A percentile compares a stretch with the other conserved stretches of the same genome.
Conservation (phyloP, 1,140 invertebrate species). For the Helicoverpa armigera region DNA sequence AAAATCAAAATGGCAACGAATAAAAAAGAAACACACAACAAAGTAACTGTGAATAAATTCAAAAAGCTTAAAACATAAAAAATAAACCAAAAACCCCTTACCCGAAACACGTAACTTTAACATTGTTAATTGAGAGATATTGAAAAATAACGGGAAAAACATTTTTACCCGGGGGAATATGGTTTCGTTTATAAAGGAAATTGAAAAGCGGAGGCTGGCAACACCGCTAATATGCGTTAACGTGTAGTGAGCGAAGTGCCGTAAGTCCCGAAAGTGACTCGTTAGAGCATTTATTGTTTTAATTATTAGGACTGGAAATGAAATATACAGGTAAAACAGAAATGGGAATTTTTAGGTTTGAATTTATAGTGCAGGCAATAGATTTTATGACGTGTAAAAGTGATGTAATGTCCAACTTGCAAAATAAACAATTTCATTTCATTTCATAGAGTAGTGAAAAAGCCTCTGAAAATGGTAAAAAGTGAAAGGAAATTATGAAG, state of each 20-base stretch:
- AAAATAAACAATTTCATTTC: no score
- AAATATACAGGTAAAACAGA: background rate
- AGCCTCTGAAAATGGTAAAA: no score
- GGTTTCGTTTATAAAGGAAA: background rate
- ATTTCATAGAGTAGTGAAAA: no score
- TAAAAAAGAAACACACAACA: background rate
- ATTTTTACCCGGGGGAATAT: background rate
- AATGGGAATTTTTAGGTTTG: no score
- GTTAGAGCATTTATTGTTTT: background rate
- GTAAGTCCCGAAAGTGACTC: slow-evolving; percentile 21
- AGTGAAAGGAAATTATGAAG: no score
- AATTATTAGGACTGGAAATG: background rate
- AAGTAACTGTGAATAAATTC: background rate
- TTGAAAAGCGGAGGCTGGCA: background rate
- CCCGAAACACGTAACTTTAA: slow-evolving; percentile 10
- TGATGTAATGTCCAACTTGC: no score
- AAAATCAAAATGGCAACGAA: background rate
- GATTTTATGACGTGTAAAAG: no score
- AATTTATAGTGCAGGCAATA: no score
- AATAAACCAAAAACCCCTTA: slow-evolving; percentile 7
- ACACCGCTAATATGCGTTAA: background rate
- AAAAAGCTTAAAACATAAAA: slow-evolving; percentile 12
- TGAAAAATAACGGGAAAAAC: slow-evolving; percentile 13
- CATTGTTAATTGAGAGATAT: slow-evolving; percentile 32
- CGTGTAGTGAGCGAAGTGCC: background rate